A percentile compares a stretch with the other conserved stretches of the same genome.
Conservation (phyloP, 1,140 invertebrate genomes). For the Caenorhabditis inopinata region DNA sequence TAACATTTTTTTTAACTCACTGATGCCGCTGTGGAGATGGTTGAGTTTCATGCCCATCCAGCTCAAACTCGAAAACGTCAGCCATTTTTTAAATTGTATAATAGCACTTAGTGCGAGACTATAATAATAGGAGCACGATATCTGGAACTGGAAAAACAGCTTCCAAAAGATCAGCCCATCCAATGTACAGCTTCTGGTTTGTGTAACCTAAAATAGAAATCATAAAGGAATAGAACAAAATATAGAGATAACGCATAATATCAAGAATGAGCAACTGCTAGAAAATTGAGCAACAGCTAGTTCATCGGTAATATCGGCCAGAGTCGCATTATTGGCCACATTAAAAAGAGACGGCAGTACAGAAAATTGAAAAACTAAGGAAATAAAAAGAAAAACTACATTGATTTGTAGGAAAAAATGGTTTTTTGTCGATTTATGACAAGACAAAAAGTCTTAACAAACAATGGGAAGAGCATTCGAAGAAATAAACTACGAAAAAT, state of each 20-base stretch:
- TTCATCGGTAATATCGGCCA: too few relatives aligned
- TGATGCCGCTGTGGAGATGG: slow-evolving; percentile 6
- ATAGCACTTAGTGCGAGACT: not conserved
- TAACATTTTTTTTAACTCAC: not conserved
- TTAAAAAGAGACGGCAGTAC: too few relatives aligned
- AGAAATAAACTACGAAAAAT: not conserved
- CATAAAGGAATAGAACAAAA: not conserved
- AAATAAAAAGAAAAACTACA: too few relatives aligned
- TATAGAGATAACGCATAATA: not conserved
- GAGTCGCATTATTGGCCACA: too few relatives aligned
- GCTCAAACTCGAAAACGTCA: slow-evolving; percentile 11
- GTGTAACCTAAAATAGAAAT: not conserved
- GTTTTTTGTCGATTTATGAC: too few relatives aligned
- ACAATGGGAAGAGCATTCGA: too few relatives aligned
- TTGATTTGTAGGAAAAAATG: too few relatives aligned
- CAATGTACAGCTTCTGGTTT: slow-evolving; percentile 21
- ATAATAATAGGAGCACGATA: not conserved
- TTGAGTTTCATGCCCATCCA: not conserved
- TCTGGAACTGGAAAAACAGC: slow-evolving; percentile 1
- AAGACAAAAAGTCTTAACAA: too few relatives aligned
- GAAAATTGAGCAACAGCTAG: too few relatives aligned
- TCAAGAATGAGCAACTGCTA: too few relatives aligned
- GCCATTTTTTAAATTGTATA: not conserved
- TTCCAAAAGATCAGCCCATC: slow-evolving; percentile 17
- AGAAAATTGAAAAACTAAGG: too few relatives aligned